Evolutionary conservation across 2,797 vertebrate genomes (phyloP).

Genomic region (Mormyrus hasselquistii): DNA sequence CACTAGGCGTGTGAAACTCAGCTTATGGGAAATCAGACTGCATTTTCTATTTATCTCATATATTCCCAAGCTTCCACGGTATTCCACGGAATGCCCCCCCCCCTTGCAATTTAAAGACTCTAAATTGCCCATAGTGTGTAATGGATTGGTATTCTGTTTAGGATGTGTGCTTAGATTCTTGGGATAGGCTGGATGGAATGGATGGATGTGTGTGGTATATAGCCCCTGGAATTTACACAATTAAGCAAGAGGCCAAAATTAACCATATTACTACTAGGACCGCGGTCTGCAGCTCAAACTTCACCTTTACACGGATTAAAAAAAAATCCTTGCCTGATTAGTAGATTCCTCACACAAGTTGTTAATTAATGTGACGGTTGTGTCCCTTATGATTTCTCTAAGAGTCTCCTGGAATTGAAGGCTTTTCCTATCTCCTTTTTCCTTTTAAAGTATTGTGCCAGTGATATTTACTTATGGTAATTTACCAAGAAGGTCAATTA

Average conservation of each 20-base stretch:
- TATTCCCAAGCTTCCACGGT: background rate
- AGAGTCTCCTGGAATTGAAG: background rate
- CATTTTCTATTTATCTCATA: background rate
- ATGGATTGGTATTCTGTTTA: background rate
- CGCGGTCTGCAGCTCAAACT: background rate
- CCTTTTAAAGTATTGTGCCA: background rate
- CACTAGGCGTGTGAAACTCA: background rate
- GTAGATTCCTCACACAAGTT: background rate
- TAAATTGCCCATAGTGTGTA: background rate
- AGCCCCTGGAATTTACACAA: background rate
- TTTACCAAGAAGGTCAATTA: background rate
- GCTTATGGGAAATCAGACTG: background rate
- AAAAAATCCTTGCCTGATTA: background rate
- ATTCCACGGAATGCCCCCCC: background rate
- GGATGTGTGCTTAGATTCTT: background rate
- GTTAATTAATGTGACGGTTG: background rate
- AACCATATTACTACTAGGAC: background rate
- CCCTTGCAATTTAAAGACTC: background rate
- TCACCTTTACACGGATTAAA: background rate
- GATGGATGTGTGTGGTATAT: background rate
- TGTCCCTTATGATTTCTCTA: background rate
- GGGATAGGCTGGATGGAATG: background rate
- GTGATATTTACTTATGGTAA: conserved; percentile 20
- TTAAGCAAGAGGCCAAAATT: background rate
- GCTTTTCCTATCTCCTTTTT: background rate